Evolutionary conservation across 1,140 invertebrate species (phyloP).

Genomic region (roundworm (Caenorhabditis elegans)): DNA sequence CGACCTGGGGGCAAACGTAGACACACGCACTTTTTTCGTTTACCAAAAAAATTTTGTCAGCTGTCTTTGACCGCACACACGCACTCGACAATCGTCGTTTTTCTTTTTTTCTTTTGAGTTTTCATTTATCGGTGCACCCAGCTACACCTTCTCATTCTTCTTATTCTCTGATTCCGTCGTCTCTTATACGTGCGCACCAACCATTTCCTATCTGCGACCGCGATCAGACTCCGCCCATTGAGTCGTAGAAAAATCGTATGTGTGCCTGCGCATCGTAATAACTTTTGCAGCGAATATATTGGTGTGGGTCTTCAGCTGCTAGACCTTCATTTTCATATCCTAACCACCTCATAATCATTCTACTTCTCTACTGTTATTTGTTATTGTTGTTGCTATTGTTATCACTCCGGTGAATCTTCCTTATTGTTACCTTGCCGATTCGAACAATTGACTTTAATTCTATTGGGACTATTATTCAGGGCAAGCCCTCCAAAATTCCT

Average conservation of each 20-base stretch:
- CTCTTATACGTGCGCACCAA: neutral
- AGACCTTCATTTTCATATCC: neutral
- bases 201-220: neutral
- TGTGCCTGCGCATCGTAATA: neutral
- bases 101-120: neutral
- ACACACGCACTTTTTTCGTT: neutral
- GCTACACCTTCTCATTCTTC: neutral
- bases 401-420: neutral
- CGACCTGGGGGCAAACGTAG: neutral
- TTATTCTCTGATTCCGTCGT: neutral
- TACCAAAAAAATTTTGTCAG: conserved; percentile 6
- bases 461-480: neutral
- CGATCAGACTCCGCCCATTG: neutral
- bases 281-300: neutral
- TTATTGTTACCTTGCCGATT: no score
- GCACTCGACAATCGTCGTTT: neutral
- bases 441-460: no score
- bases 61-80: neutral
- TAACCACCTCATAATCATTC: conserved; percentile 9
- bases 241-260: neutral
- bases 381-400: neutral
- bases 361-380: neutral
- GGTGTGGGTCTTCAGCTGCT: neutral
- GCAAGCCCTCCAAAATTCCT: neutral
- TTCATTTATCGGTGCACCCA: neutral